These are phyloP conservation scores for Macrotis lagotis DNA, from an alignment of 2,113 vertebrate species.

Conservation along the genomic window DNA sequence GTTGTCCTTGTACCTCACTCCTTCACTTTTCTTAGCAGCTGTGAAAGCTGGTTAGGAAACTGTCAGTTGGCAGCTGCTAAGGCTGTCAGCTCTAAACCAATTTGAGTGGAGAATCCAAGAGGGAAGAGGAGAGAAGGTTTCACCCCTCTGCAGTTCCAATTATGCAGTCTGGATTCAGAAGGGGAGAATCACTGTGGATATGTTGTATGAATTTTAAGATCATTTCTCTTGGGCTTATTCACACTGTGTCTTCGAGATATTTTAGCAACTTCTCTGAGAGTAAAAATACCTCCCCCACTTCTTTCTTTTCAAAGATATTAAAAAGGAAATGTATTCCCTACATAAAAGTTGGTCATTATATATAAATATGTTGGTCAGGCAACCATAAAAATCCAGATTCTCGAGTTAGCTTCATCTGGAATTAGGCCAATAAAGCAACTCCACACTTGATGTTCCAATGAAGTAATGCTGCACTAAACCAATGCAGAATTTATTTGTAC, in stretches of 20 bases:
- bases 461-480: conserved; percentile 64
- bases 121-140: conserved; percentile 49
- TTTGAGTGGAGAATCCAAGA: conserved; percentile 50
- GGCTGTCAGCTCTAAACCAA: conserved; percentile 32
- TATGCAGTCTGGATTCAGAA: conserved; percentile 62
- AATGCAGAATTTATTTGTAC: conserved; percentile 69
- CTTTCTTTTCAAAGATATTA: conserved; percentile 61
- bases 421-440: conserved; percentile 38
- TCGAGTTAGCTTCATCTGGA: neutral
- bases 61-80: conserved; percentile 37
- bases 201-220: conserved; percentile 65
- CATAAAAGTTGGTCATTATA: conserved; percentile 57
- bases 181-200: conserved; percentile 46
- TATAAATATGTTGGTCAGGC: conserved; percentile 57
- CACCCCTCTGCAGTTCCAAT: conserved; percentile 54
- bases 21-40: conserved; percentile 21
- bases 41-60: conserved; percentile 49
- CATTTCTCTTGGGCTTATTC: conserved; percentile 57
- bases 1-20: neutral
- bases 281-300: neutral
- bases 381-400: conserved; percentile 45
- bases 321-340: conserved; percentile 52
- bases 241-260: conserved; percentile 57
- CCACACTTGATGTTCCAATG: conserved; percentile 58
- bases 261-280: conserved; percentile 56